Evolutionary conservation across 2,888 invertebrate genomes (phyloP), one percentile per base, ranked within the genome.

Genomic region (Cephus sareptanus): DNA sequence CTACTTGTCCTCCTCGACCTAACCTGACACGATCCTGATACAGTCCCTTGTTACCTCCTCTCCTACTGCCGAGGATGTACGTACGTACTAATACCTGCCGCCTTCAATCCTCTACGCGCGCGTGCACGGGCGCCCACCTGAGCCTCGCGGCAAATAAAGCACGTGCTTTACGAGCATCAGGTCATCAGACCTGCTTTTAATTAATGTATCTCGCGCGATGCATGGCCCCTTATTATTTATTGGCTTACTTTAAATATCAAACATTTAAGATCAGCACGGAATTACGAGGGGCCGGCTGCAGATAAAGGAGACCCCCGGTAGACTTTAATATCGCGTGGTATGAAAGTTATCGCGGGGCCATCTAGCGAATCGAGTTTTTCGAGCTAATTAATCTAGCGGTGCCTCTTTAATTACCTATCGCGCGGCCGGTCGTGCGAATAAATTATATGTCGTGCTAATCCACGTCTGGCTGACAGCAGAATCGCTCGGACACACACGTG

Each of bases 331-430:
- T 78, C 80, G 75, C 80, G 81, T 79, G 35, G 74, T 56, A n/a
- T 9, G 35, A 35, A 4, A 68, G n/a, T 31, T 77, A 71, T 75
- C 68, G 71, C 71, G 33, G 71, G 30, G 1, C 69, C 31, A 75
- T 75, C 75, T 13, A 69, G 33, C 30, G 71, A 71, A 71, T 78
- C 30, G 34, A 34, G 80, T 79, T 75, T 81, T 69, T 75, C 74
- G 76, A 83, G 80, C 81, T 86, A 86, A 85, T 86, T 86, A 85
- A 85, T 85, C 85, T 80, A 75, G 81, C 83, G 81, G 84, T 77
- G 80, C 79, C 81, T 80, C 81, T 83, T 81, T 85, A 82, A 85
- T 85, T 85, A 86, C 85, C 33, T 71, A 71, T 71, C 82, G 83
- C 81, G 79, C 81, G 56, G 56, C 2, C 56, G 79, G 77, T 80